These are phyloP conservation scores for Sarcophaga variegata DNA, from an alignment of 2,888 invertebrate species.

Conservation along the genomic window DNA sequence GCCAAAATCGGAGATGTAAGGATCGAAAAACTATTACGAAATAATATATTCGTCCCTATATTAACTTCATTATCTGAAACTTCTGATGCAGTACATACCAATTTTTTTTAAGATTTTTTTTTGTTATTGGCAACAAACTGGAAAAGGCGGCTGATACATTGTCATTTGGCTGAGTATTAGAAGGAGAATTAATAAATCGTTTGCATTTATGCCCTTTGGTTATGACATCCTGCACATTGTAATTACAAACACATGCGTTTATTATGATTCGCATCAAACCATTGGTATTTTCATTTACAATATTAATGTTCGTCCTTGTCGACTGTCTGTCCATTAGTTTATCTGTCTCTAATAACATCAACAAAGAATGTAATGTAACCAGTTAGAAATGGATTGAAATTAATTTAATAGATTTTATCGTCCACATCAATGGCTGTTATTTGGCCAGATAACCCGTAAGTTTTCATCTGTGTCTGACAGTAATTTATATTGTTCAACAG, in stretches of 20 bases:
- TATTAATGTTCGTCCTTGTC: slow-evolving; percentile 31
- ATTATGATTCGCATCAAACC: slow-evolving; percentile 61
- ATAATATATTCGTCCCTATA: too few species aligned
- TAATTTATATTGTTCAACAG: slow-evolving; percentile 58
- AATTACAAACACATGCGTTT: slow-evolving; percentile 51
- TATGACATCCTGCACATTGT: slow-evolving; percentile 71
- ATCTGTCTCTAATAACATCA: background rate
- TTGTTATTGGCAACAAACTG: background rate
- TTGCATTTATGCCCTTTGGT: slow-evolving; percentile 68
- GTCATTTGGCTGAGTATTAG: slow-evolving; percentile 63
- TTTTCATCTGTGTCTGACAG: slow-evolving; percentile 58
- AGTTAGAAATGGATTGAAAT: slow-evolving; percentile 63
- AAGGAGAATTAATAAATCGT: slow-evolving; percentile 67
- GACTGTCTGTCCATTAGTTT: slow-evolving; percentile 8
- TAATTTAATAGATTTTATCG: slow-evolving; percentile 71
- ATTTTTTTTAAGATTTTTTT: background rate
- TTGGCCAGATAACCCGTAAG: slow-evolving; percentile 25
- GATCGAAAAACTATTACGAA: too few species aligned
- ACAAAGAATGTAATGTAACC: slow-evolving; percentile 46
- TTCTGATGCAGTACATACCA: background rate
- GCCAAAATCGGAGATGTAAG: too few species aligned
- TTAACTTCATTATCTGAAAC: background rate
- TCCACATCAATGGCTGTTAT: slow-evolving; percentile 53
- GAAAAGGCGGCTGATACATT: slow-evolving; percentile 47
- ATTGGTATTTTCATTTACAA: slow-evolving; percentile 44